Evolutionary conservation across 2,888 invertebrate genomes (phyloP).

Genomic region (Cotesia congregata): DNA sequence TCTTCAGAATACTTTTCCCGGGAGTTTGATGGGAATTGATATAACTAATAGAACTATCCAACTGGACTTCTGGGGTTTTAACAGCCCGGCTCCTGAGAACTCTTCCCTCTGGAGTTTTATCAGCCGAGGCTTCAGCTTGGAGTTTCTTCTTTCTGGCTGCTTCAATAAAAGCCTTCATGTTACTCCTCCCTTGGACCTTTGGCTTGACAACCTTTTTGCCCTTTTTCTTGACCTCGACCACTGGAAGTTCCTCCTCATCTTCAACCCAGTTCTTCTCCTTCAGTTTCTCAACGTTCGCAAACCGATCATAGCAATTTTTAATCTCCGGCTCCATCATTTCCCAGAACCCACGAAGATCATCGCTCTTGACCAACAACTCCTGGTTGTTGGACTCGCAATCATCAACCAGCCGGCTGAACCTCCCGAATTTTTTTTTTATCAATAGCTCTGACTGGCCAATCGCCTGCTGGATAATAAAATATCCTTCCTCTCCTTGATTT

Average conservation of each 20-base stretch:
- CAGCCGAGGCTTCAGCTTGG: conserved; percentile 45
- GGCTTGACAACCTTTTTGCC: conserved; percentile 35
- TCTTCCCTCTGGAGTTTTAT: conserved; percentile 40
- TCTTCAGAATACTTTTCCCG: conserved; percentile 61
- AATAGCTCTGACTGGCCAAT: conserved; percentile 85
- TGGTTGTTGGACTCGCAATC: conserved; percentile 70
- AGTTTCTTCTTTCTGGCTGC: conserved; percentile 27
- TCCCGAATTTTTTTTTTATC: conserved; percentile 82
- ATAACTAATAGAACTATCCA: conserved; percentile 58
- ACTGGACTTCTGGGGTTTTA: conserved; percentile 56
- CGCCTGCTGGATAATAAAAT: conserved; percentile 77
- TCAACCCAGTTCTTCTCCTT: conserved; percentile 70
- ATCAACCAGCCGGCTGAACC: conserved; percentile 75
- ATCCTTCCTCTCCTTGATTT: conserved; percentile 69
- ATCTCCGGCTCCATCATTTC: conserved; percentile 86
- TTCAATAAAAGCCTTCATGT: conserved; percentile 41
- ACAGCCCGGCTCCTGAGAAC: conserved; percentile 49
- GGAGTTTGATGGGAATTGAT: conserved; percentile 64
- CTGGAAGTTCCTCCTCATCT: conserved; percentile 59
- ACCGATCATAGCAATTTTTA: conserved; percentile 59
- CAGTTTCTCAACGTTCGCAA: conserved; percentile 55
- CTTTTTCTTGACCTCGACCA: conserved; percentile 33
- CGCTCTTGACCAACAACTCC: conserved; percentile 74
- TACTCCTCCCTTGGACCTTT: conserved; percentile 14
- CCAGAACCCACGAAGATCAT: conserved; percentile 90